phyloP scores from a whole-genome alignment of 2,113 vertebrate species.

The Meleagris gallopavo region DNA sequence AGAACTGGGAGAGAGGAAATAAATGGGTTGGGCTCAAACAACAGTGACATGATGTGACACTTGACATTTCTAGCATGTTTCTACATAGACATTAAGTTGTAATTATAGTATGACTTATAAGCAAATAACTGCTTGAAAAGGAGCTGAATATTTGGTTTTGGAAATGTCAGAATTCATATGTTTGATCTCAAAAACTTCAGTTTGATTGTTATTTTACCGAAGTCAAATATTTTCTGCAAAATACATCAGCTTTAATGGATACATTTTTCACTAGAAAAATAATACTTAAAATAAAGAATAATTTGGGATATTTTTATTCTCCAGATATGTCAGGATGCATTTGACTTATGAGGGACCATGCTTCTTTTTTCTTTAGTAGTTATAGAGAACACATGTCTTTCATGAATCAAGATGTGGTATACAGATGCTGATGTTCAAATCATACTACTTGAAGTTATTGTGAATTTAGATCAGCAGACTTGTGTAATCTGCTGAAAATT shows the following conservation, averaged over 20 bases:
- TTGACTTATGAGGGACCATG: neutral
- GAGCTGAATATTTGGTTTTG: neutral
- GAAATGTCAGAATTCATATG: neutral
- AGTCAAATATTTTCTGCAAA: neutral
- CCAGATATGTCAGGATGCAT: neutral
- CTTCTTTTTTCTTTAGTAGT: neutral
- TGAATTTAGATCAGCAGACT: neutral
- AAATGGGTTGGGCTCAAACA: neutral
- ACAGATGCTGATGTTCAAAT: neutral
- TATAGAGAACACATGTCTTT: neutral
- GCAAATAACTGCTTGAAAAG: neutral
- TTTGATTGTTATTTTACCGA: neutral
- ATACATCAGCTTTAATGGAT: neutral
- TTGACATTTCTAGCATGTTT: neutral
- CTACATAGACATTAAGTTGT: neutral
- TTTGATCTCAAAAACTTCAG: neutral
- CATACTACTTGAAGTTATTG: neutral
- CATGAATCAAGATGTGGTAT: neutral
- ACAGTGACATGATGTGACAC: neutral
- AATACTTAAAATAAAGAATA: neutral
- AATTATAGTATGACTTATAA: neutral
- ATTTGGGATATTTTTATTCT: neutral
- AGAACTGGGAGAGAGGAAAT: neutral
- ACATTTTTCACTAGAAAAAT: neutral
- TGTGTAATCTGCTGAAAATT: neutral